phyloP scores from a whole-genome alignment of 2,113 vertebrate genomes.

The Hemibagrus wyckioides region DNA sequence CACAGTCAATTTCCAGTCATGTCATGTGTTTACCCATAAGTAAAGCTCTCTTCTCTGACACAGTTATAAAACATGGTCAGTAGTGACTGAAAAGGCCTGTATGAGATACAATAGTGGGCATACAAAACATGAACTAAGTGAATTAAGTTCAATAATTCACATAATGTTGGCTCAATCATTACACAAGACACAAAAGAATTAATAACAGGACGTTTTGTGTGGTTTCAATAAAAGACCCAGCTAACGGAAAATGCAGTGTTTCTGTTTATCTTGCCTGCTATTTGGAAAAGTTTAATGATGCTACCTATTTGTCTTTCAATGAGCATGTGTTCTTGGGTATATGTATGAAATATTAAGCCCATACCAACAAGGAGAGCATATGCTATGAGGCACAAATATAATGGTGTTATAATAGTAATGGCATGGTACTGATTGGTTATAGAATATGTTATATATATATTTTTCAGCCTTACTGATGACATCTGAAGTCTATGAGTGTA shows the following conservation, averaged over 20 bases:
- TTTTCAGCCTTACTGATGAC: slow-evolving; percentile 26
- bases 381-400: not conserved
- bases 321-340: not conserved
- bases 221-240: not conserved
- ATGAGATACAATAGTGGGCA: not conserved
- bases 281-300: not conserved
- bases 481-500: slow-evolving; percentile 55
- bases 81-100: not conserved
- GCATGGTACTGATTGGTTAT: not conserved
- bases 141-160: not conserved
- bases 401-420: not conserved
- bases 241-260: not conserved
- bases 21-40: not conserved
- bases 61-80: not conserved
- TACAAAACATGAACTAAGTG: not conserved
- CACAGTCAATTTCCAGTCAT: not conserved
- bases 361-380: not conserved
- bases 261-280: not conserved
- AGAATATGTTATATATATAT: too few relatives aligned
- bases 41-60: not conserved
- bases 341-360: not conserved
- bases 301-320: not conserved
- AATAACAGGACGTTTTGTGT: not conserved
- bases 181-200: not conserved
- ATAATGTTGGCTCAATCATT: not conserved